phyloP scores from a whole-genome alignment of 2,113 vertebrate species.

The Nibea albiflora region DNA sequence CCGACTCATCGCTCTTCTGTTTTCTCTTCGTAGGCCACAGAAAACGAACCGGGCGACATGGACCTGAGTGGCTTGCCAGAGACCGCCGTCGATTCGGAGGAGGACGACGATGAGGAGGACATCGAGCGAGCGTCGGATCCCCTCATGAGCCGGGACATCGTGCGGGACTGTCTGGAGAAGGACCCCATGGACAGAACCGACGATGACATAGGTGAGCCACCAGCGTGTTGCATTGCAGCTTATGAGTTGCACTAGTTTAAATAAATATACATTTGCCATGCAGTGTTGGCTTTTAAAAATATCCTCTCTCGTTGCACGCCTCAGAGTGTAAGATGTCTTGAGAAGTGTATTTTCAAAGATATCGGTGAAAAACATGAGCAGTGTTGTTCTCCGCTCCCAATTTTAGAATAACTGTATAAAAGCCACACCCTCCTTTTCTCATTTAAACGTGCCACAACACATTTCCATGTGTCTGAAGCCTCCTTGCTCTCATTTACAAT shows the following conservation, averaged over 20 bases:
- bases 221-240: background rate
- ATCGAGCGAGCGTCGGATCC: constrained; percentile 97
- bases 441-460: constrained; percentile 33
- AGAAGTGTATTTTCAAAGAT: background rate
- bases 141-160: constrained; percentile 97
- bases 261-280: background rate
- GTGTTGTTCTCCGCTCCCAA: background rate
- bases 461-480: constrained; percentile 37
- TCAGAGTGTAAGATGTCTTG: background rate
- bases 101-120: constrained; percentile 98
- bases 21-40: constrained; percentile 88
- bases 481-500: background rate
- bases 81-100: constrained; percentile 98
- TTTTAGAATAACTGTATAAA: constrained; percentile 25
- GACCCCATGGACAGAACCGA: constrained; percentile 98
- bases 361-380: background rate
- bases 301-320: background rate
- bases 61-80: constrained; percentile 98
- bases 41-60: constrained; percentile 98
- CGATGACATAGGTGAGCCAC: constrained; percentile 94
- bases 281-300: background rate
- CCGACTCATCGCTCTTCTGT: background rate
- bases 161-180: constrained; percentile 98
- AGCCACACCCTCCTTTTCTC: constrained; percentile 22
- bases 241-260: background rate